Evolutionary conservation across 2,797 vertebrate genomes (phyloP).

Genomic region (Mormyrops attenuatus): DNA sequence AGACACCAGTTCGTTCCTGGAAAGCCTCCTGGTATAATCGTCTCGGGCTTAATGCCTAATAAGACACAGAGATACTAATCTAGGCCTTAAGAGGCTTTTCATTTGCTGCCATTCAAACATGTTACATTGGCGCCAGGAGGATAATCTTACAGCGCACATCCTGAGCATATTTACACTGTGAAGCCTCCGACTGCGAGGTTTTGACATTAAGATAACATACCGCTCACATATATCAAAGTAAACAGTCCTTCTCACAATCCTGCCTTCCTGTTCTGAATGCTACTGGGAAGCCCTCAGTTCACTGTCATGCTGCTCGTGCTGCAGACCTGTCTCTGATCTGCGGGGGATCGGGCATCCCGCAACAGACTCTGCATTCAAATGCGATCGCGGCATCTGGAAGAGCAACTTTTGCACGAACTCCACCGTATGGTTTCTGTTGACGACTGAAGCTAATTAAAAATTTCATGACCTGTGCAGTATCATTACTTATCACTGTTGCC

Average conservation of each 20-base stretch:
- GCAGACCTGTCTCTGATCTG: background rate
- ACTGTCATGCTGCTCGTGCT: background rate
- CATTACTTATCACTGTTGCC: background rate
- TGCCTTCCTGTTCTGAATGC: slow-evolving; percentile 36
- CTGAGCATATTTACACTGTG: slow-evolving; percentile 52
- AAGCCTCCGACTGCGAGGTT: slow-evolving; percentile 38
- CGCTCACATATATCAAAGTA: slow-evolving; percentile 52
- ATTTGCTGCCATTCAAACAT: slow-evolving; percentile 55
- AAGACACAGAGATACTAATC: slow-evolving; percentile 53
- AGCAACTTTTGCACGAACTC: background rate
- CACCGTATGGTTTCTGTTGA: background rate
- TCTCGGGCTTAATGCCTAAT: slow-evolving; percentile 36
- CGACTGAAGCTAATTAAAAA: background rate
- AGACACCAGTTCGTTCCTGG: background rate
- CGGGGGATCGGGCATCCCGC: too few species aligned
- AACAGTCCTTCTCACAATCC: slow-evolving; percentile 46
- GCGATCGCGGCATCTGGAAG: background rate
- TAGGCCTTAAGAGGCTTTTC: slow-evolving; percentile 51
- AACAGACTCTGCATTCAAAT: background rate
- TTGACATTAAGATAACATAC: slow-evolving; percentile 57
- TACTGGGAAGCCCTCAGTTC: background rate
- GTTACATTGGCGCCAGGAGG: slow-evolving; percentile 51
- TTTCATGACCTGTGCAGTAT: background rate
- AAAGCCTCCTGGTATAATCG: background rate
- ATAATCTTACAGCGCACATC: slow-evolving; percentile 50